These are phyloP conservation scores for Galeopterus variegatus DNA, from an alignment of 2,113 vertebrate species.

Conservation along the genomic window DNA sequence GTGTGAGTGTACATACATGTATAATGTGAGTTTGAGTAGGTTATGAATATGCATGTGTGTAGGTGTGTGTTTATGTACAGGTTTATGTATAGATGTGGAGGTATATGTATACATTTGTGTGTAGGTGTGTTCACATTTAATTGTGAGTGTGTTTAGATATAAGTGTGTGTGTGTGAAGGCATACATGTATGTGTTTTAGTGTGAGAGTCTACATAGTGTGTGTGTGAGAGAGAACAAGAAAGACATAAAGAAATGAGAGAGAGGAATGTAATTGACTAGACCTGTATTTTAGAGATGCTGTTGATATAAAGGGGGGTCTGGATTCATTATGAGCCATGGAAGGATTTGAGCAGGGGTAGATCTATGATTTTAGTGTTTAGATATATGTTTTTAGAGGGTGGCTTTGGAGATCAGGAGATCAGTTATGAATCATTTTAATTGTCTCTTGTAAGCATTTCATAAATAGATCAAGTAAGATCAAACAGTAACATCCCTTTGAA, in stretches of 20 bases:
- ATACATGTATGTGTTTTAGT: neutral
- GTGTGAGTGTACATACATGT: neutral
- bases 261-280: no score
- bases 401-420: neutral
- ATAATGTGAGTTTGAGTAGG: neutral
- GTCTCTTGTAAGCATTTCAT: slow-evolving; percentile 41
- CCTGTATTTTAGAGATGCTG: no score
- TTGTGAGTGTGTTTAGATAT: neutral
- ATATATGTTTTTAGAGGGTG: neutral
- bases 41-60: neutral
- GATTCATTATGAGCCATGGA: neutral
- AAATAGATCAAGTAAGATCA: slow-evolving; percentile 51
- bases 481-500: neutral
- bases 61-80: neutral
- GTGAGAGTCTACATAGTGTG: neutral
- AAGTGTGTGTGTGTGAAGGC: neutral
- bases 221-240: neutral
- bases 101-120: neutral
- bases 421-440: slow-evolving; percentile 21
- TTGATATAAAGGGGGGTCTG: neutral
- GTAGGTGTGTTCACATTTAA: neutral
- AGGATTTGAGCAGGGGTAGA: neutral
- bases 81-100: neutral
- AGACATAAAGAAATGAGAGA: no score
- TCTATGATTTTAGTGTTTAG: neutral